Evolutionary conservation across 2,797 vertebrate genomes (phyloP).

Genomic region (Mallotus villosus): DNA sequence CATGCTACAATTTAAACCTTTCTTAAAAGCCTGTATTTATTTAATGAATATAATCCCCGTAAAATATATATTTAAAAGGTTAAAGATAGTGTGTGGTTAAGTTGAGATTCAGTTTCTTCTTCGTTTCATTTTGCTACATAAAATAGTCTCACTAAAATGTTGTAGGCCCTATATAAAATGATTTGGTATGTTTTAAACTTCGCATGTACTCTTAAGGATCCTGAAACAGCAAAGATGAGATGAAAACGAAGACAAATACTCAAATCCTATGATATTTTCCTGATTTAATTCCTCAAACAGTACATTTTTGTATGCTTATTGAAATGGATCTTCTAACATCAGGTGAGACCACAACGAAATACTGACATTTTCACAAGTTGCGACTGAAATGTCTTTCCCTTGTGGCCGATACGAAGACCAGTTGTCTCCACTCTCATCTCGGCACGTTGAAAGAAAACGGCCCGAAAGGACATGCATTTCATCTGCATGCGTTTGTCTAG

Average conservation of each 20-base stretch:
- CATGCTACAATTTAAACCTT: slow-evolving; percentile 53
- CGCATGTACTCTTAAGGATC: slow-evolving; percentile 8
- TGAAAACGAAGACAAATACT: no score
- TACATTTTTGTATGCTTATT: not conserved
- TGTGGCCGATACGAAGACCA: slow-evolving; percentile 35
- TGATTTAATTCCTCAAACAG: not conserved
- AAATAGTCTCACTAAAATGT: slow-evolving; percentile 1
- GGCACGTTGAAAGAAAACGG: slow-evolving; percentile 36
- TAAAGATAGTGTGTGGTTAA: slow-evolving; percentile 21
- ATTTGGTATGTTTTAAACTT: slow-evolving; percentile 28
- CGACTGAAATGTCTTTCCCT: slow-evolving; percentile 53
- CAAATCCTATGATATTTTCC: not conserved
- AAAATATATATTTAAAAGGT: slow-evolving; percentile 33
- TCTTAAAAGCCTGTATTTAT: slow-evolving; percentile 53
- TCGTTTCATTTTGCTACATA: no score
- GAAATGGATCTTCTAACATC: not conserved
- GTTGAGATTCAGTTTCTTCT: not conserved
- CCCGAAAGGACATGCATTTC: slow-evolving; percentile 55
- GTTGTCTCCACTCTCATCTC: not conserved
- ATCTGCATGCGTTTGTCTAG: slow-evolving; percentile 61
- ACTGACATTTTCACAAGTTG: slow-evolving; percentile 17
- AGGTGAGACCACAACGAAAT: slow-evolving; percentile 6
- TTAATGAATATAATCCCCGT: slow-evolving; percentile 33
- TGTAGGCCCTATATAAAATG: slow-evolving; percentile 14
- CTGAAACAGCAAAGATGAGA: not conserved